Percentiles rank a stretch among this genome's conserved stretches.
Conservation (phyloP, 2,888 invertebrate species). For the Nomada ruficornis region DNA sequence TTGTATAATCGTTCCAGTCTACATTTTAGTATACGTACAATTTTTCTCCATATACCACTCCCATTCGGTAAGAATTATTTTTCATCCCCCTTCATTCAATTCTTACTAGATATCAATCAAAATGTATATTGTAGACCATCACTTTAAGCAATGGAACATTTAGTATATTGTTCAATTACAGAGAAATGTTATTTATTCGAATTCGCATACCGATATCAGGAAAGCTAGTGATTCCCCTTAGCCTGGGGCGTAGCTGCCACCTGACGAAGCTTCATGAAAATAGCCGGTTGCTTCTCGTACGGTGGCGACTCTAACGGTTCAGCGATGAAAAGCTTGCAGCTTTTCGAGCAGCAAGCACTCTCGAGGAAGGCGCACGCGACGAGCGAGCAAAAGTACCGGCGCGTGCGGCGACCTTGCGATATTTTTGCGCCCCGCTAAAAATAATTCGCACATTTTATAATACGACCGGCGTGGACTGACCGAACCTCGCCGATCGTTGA, state of each 20-base stretch:
- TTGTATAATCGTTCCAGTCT: not conserved
- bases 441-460: conserved; percentile 83
- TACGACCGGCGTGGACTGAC: conserved; percentile 66
- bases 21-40: not conserved
- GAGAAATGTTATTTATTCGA: not conserved
- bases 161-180: not conserved
- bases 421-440: conserved; percentile 82
- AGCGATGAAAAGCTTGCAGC: conserved; percentile 45
- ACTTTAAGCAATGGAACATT: not conserved
- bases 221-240: conserved; percentile 45
- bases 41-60: not conserved
- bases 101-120: not conserved
- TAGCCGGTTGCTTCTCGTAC: conserved; percentile 29
- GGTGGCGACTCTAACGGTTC: conserved; percentile 62
- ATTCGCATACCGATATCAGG: conserved; percentile 39
- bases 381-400: conserved; percentile 67
- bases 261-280: conserved; percentile 49
- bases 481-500: conserved; percentile 63
- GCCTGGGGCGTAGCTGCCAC: conserved; percentile 48
- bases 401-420: conserved; percentile 83
- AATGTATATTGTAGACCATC: not conserved
- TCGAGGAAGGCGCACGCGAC: conserved; percentile 60
- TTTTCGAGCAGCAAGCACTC: conserved; percentile 53
- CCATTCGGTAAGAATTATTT: not conserved
- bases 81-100: not conserved